A percentile compares a stretch with the other conserved stretches of the same genome.
Evolutionary conservation across 2,797 vertebrate genomes (phyloP).

Genomic region (Simalia tracyae): DNA sequence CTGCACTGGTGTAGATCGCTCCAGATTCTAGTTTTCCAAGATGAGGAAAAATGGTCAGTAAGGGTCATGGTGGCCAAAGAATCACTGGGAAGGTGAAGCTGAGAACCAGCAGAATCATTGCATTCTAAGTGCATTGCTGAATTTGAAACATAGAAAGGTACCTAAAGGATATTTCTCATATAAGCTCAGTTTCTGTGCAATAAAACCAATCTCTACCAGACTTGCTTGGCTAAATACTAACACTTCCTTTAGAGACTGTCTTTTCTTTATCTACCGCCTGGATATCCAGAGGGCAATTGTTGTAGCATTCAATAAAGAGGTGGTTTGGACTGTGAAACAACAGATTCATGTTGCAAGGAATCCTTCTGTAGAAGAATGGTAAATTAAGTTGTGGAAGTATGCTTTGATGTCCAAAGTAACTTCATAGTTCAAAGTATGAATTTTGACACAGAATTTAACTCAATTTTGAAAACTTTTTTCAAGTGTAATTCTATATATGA

Average conservation of each 20-base stretch:
- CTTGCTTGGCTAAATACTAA: background rate
- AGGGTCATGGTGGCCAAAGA: background rate
- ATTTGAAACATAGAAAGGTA: background rate
- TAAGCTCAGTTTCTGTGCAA: background rate
- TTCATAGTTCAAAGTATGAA: background rate
- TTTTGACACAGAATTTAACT: background rate
- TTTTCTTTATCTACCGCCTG: background rate
- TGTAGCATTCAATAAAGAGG: background rate
- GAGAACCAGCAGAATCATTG: background rate
- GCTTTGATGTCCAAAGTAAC: background rate
- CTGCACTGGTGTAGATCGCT: background rate
- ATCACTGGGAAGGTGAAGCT: background rate
- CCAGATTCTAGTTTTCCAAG: background rate
- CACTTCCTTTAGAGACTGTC: background rate
- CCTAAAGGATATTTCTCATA: background rate
- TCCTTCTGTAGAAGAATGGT: background rate
- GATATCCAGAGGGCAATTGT: background rate
- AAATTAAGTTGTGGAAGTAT: background rate
- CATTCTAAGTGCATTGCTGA: background rate
- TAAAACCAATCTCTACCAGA: background rate
- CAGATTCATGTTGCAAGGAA: background rate
- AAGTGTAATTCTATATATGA: background rate
- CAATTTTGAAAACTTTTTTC: background rate
- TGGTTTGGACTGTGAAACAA: background rate
- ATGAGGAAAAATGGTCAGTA: background rate